Percentiles rank a stretch among this genome's conserved stretches.
Conservation (phyloP, 2,888 invertebrate species). For the Drosophila phalerata region DNA sequence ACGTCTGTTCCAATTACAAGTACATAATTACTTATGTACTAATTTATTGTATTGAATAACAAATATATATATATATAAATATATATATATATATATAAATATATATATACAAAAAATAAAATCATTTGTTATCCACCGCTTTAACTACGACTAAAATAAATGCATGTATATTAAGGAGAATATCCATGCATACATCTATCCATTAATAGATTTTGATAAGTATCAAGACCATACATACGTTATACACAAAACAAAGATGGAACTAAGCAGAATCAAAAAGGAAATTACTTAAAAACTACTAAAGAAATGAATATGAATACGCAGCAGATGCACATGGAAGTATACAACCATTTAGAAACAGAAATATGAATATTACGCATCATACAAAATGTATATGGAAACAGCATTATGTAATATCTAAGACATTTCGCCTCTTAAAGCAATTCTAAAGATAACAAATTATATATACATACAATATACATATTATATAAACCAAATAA, state of each 20-base stretch:
- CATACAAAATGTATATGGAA: constrained; percentile 57
- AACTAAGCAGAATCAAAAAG: constrained; percentile 51
- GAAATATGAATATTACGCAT: constrained; percentile 32
- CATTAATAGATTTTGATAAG: constrained; percentile 71
- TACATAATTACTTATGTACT: constrained; percentile 23
- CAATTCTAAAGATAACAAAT: constrained; percentile 82
- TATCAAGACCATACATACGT: constrained; percentile 50
- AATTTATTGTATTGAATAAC: constrained; percentile 25
- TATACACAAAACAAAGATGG: constrained; percentile 26
- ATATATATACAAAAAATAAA: constrained; percentile 3
- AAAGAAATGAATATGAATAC: constrained; percentile 21
- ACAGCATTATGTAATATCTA: constrained; percentile 62
- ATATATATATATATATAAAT: constrained; percentile 13
- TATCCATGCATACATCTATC: constrained; percentile 10
- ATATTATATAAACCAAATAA: constrained; percentile 78
- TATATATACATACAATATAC: constrained; percentile 55
- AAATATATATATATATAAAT: constrained; percentile 16
- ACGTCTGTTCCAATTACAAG: constrained; percentile 48
- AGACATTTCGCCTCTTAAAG: constrained; percentile 83
- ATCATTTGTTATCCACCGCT: constrained; percentile 59
- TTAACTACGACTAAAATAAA: constrained; percentile 31
- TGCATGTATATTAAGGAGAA: constrained; percentile 9
- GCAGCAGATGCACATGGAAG: constrained; percentile 30
- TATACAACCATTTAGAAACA: constrained; percentile 21
- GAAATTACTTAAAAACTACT: constrained; percentile 38